Evolutionary conservation across 2,888 invertebrate genomes (phyloP).

Genomic region (Ypsolopha sequella): DNA sequence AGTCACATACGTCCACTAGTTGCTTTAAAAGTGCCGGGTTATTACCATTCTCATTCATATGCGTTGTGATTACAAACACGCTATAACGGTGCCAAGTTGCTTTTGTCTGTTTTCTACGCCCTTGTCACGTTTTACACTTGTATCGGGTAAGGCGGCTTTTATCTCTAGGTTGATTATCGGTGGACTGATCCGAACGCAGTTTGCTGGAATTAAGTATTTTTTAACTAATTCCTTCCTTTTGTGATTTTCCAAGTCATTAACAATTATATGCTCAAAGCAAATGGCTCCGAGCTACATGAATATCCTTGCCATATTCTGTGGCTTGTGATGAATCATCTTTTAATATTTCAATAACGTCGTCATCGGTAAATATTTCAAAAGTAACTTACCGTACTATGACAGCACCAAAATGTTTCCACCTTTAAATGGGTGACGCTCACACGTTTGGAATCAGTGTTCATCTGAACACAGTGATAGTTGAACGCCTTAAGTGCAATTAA

Average conservation of each 20-base stretch:
- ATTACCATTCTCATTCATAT: conserved; percentile 1
- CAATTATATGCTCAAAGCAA: conserved; percentile 11
- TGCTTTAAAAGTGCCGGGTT: conserved; percentile 1
- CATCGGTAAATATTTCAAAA: too few species aligned
- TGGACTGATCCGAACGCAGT: conserved; percentile 12
- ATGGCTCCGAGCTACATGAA: conserved; percentile 13
- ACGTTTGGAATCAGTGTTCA: too few species aligned
- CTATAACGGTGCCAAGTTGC: conserved; percentile 11
- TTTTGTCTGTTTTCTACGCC: conserved; percentile 15
- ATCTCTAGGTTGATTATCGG: conserved; percentile 16
- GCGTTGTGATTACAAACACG: conserved; percentile 9
- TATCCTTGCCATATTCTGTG: conserved; percentile 11
- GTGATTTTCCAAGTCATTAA: conserved; percentile 12
- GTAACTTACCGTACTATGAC: too few species aligned
- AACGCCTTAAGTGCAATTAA: too few species aligned
- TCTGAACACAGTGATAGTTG: too few species aligned
- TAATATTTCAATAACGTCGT: conserved; percentile 8
- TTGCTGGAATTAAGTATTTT: conserved; percentile 13
- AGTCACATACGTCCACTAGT: conserved; percentile 13
- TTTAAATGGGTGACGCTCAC: too few species aligned
- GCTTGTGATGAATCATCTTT: conserved; percentile 9
- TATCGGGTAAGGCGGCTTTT: conserved; percentile 12
- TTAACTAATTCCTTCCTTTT: conserved; percentile 10
- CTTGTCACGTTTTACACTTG: conserved; percentile 12
- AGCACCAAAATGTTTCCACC: too few species aligned